Evolutionary conservation across 2,888 invertebrate species (phyloP).

Genomic region (Nomada goodeniana): DNA sequence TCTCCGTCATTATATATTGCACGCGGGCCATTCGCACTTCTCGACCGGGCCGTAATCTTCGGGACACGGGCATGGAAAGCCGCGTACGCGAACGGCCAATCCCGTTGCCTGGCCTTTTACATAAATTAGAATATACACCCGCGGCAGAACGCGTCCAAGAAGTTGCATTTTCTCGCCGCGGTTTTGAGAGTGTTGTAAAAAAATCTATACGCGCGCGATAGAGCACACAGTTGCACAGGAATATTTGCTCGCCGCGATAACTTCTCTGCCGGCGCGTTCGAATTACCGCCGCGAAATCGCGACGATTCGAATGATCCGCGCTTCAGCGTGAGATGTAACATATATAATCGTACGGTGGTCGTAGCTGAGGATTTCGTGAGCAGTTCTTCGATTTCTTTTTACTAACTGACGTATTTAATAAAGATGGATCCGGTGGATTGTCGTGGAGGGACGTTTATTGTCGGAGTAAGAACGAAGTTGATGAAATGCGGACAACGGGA

Average conservation of each 20-base stretch:
- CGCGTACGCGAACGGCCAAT: conserved; percentile 43
- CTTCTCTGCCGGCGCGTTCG: conserved; percentile 23
- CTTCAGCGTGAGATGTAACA: neutral
- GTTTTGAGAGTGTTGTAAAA: conserved; percentile 38
- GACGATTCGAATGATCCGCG: neutral
- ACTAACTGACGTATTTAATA: too few species aligned
- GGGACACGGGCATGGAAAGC: conserved; percentile 48
- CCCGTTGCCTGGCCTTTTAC: conserved; percentile 50
- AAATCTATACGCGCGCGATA: neutral
- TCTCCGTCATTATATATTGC: conserved; percentile 53
- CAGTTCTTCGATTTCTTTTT: too few species aligned
- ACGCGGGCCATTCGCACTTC: conserved; percentile 51
- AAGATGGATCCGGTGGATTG: neutral
- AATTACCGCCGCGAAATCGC: neutral
- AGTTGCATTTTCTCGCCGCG: conserved; percentile 40
- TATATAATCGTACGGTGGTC: neutral
- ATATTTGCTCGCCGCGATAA: conserved; percentile 38
- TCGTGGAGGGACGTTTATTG: neutral
- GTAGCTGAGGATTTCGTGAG: too few species aligned
- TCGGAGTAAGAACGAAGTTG: neutral
- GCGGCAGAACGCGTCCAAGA: conserved; percentile 41
- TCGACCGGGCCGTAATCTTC: conserved; percentile 52
- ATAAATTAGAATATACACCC: conserved; percentile 59
- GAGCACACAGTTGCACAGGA: conserved; percentile 24
- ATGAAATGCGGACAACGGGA: neutral